phyloP scores from a whole-genome alignment of 1,140 invertebrate genomes.

The Brachionus koreanus region DNA sequence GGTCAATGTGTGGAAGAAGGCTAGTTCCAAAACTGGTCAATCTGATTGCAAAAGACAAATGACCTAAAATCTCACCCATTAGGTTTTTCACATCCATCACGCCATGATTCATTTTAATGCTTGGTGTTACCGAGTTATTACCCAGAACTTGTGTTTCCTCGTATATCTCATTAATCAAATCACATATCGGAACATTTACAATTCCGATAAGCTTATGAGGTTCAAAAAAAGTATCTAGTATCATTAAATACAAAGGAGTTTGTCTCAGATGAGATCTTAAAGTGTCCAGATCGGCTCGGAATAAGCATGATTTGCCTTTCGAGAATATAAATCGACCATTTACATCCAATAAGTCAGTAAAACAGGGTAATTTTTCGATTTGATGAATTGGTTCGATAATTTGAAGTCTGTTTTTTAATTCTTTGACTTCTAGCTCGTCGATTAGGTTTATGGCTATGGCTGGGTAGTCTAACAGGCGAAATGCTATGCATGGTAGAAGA shows the following conservation, averaged over 20 bases:
- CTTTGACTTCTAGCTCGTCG: conserved; percentile 13
- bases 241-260: conserved; percentile 29
- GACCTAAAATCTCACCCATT: conserved; percentile 18
- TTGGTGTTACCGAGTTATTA: neutral
- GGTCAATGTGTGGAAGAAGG: conserved; percentile 24
- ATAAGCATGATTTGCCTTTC: conserved; percentile 12
- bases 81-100: conserved; percentile 31
- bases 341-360: conserved; percentile 14
- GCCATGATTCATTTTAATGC: conserved; percentile 10
- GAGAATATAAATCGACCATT: conserved; percentile 30
- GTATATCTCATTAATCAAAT: conserved; percentile 1
- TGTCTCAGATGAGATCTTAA: neutral
- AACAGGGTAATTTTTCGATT: conserved; percentile 27
- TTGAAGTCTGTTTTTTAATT: conserved; percentile 13
- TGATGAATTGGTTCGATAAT: neutral
- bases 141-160: neutral
- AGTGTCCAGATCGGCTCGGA: conserved; percentile 4
- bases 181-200: neutral
- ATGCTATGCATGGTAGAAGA: conserved; percentile 12
- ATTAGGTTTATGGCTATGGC: conserved; percentile 26
- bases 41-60: conserved; percentile 17
- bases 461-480: conserved; percentile 29
- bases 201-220: conserved; percentile 38
- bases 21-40: conserved; percentile 25
- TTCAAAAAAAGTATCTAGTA: conserved; percentile 34